These are phyloP conservation scores for Thymelicus lineola DNA, from an alignment of 2,888 invertebrate species.

Conservation along the genomic window DNA sequence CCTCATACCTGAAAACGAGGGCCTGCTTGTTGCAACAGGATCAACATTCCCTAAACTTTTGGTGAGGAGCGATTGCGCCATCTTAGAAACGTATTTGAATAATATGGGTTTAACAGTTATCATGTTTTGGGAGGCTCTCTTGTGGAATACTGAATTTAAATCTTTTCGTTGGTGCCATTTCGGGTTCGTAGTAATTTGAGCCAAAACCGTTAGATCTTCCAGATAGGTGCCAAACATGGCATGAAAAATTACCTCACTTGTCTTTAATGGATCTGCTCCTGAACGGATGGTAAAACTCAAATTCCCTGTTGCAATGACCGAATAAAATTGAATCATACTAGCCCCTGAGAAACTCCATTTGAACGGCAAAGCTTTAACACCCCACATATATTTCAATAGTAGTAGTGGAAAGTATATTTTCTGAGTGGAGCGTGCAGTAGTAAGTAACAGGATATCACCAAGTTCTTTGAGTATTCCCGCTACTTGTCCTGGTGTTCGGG, in stretches of 20 bases:
- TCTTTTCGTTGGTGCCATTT: conserved; percentile 34
- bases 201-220: conserved; percentile 12
- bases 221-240: conserved; percentile 7
- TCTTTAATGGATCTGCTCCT: conserved; percentile 39
- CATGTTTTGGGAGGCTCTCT: conserved; percentile 29
- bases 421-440: conserved; percentile 44
- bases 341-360: conserved; percentile 46
- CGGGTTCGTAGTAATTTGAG: background rate
- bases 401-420: no score
- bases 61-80: conserved; percentile 43
- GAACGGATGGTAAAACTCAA: background rate
- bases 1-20: conserved; percentile 40
- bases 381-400: no score
- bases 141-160: conserved; percentile 37
- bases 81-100: conserved; percentile 41
- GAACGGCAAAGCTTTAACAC: no score
- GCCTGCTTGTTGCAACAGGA: conserved; percentile 40
- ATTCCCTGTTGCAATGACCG: no score
- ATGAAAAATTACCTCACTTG: background rate
- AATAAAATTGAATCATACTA: conserved; percentile 32
- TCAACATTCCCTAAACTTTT: conserved; percentile 45
- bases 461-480: conserved; percentile 47
- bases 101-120: conserved; percentile 5
- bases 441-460: conserved; percentile 45
- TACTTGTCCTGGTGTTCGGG: conserved; percentile 42